Base-by-base conservation (phyloP, 2,113 vertebrate species). In the Silurus meridionalis region DNA sequence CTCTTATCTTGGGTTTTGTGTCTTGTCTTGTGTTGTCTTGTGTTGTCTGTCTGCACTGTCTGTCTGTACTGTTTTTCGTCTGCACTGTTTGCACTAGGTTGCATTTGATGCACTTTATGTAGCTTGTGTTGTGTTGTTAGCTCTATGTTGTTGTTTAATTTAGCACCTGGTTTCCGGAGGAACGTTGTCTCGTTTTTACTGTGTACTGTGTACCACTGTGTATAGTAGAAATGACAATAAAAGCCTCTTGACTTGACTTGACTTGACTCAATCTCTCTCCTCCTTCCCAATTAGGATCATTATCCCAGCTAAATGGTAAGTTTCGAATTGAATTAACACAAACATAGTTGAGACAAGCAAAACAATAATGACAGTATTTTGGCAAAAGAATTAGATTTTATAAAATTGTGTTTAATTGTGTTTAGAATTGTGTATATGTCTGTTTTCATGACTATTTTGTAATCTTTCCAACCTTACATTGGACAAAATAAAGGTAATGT, bases 251-350 rank as follows among this genome's bases (percentile, higher is more conserved):
- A 52, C 58, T 63, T 37, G 37, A 37, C 28, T 37, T 37, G 28
- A 37, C 37, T 37, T 37, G 37, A 37, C 37, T 37, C 37, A 37
- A 37, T 37, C 0, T 52, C 4, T 25, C 21, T 55, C 50, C n/a
- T 85, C 14, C 25, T n/a, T 53, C 21, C 19, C 72, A 50, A 58
- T 83, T 64, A 90, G 89, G 82, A 14, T 67, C 63, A 19, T 28
- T 83, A 5, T 71, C 86, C 15, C 90, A 90, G 79, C 23, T 67
- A 52, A 15, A 85, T 85, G 88, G 90, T 90, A 89, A 80, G 90
- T 66, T 46, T 25, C 55, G 23, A 0, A 78, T 78, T 53, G 13
- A 75, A 21, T 52, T 53, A 75, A 52, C 46, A 52, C 48, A 75
- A 5, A 53, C 37, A 48, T 72, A 1, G 46, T 19, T 48, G 6